A percentile compares a stretch with the other conserved stretches of the same genome.
These are phyloP conservation scores for Lottia gigantea DNA, from an alignment of 2,888 invertebrate genomes.

Conservation along the genomic window DNA sequence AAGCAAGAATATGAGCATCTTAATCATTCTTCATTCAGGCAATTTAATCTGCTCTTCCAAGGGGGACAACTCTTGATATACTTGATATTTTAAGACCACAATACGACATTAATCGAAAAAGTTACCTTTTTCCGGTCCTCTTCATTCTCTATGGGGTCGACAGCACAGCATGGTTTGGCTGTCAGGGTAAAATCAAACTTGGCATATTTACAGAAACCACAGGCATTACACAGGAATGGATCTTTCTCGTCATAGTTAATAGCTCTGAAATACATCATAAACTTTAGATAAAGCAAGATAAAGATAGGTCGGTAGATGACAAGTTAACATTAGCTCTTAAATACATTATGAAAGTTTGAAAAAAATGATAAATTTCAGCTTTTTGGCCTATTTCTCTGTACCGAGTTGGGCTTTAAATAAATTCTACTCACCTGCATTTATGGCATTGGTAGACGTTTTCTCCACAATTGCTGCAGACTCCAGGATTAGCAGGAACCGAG, in stretches of 20 bases:
- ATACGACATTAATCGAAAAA: background rate
- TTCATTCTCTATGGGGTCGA: constrained; percentile 96
- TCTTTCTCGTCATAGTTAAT: constrained; percentile 99
- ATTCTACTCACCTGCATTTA: constrained; percentile 82
- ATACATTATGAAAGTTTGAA: too few relatives aligned
- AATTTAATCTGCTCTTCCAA: too few relatives aligned
- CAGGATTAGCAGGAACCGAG: constrained; percentile 96
- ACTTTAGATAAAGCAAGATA: too few relatives aligned
- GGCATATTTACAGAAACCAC: constrained; percentile 99
- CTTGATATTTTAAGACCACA: background rate
- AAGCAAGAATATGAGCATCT: too few relatives aligned
- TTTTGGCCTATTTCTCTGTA: too few relatives aligned
- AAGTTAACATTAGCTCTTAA: too few relatives aligned
- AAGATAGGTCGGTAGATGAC: too few relatives aligned
- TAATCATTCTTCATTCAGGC: too few relatives aligned
- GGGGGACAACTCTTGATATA: too few relatives aligned
- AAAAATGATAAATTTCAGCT: too few relatives aligned
- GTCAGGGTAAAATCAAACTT: constrained; percentile 96
- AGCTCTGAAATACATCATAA: constrained; percentile 80
- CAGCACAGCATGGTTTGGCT: constrained; percentile 92
- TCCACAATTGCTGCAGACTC: constrained; percentile 95
- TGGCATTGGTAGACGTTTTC: constrained; percentile 99
- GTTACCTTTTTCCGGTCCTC: constrained; percentile 86
- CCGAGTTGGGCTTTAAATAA: background rate
- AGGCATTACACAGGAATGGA: constrained; percentile 97